Evolutionary conservation across 2,888 invertebrate genomes (phyloP), one percentile per base, ranked within the genome.

Genomic region (Phragmatobia fuliginosa): DNA sequence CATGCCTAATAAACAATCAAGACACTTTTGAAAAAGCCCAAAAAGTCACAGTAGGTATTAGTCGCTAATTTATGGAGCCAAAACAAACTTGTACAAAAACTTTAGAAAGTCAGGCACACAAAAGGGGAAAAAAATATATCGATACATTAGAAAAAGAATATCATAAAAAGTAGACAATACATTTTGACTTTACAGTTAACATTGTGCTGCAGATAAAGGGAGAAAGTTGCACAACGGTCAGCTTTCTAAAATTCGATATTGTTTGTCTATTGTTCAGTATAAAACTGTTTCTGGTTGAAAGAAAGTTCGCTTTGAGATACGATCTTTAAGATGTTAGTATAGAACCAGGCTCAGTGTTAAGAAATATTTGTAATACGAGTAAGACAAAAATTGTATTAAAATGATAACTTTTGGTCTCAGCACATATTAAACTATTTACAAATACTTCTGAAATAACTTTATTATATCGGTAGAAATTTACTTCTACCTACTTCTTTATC

Each of bases 191-290:
- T 87, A 87, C 85, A 91, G 89, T 88, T 89, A 90, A 89, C 89
- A 92, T 93, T 93, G 91, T 92, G 86, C 86, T 83, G 73, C 78
- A 88, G 88, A 94, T 92, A 93, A 93, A 94, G 89, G 91, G 91
- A 93, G 94, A 94, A 94, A 94, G 94, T 94, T 94, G 92, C 90
- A 85, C 93, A 94, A 90, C 87, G 90, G 89, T 88, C 90, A 91
- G 91, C 93, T 94, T 93, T 93, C 92, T 93, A 93, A 91, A 90
- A 90, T 92, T 88, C 87, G 86, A 91, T 90, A 90, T 90, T 88
- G 89, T 90, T 87, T 79, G 84, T 86, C 88, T 89, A 84, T 87
- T 85, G 85, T 87, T 70, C 78, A 73, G 80, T 68, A 72, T 85
- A 84, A 87, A 88, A 76, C 85, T 82, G 80, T 89, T 84, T 79